These are phyloP conservation scores for Laupala kohalensis DNA, from an alignment of 1,140 invertebrate genomes.

Conservation along the genomic window DNA sequence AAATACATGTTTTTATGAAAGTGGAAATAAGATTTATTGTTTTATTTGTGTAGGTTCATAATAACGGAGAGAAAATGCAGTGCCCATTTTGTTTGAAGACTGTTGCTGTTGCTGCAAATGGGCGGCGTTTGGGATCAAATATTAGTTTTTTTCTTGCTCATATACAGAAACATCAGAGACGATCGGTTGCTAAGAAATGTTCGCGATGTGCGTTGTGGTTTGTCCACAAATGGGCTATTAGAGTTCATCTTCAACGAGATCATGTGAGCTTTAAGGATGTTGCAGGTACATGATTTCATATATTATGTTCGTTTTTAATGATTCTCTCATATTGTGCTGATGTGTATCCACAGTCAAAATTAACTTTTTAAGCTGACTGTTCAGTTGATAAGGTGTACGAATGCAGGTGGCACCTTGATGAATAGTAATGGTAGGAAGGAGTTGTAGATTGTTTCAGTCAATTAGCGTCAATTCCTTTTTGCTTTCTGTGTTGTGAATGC, in stretches of 20 bases:
- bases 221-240: slow-evolving; percentile 44
- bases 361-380: too few species aligned
- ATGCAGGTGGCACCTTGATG: too few species aligned
- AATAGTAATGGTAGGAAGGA: too few species aligned
- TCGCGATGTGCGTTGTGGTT: slow-evolving; percentile 54
- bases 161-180: slow-evolving; percentile 26
- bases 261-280: slow-evolving; percentile 16
- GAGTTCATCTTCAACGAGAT: slow-evolving; percentile 28
- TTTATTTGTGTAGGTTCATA: slow-evolving; percentile 34
- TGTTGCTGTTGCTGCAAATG: slow-evolving; percentile 17
- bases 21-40: background rate
- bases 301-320: too few species aligned
- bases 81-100: slow-evolving; percentile 64
- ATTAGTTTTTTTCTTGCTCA: slow-evolving; percentile 22
- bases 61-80: slow-evolving; percentile 42
- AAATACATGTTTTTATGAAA: too few species aligned
- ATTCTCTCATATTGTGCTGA: too few species aligned
- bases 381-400: too few species aligned
- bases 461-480: too few species aligned
- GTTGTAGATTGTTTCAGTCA: too few species aligned
- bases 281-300: too few species aligned
- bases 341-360: too few species aligned
- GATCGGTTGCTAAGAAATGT: slow-evolving; percentile 47
- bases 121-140: slow-evolving; percentile 9
- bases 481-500: too few species aligned